Evolutionary conservation across 2,888 invertebrate genomes (phyloP), one percentile per base, ranked within the genome.

Genomic region (Melinopterus prodromus): DNA sequence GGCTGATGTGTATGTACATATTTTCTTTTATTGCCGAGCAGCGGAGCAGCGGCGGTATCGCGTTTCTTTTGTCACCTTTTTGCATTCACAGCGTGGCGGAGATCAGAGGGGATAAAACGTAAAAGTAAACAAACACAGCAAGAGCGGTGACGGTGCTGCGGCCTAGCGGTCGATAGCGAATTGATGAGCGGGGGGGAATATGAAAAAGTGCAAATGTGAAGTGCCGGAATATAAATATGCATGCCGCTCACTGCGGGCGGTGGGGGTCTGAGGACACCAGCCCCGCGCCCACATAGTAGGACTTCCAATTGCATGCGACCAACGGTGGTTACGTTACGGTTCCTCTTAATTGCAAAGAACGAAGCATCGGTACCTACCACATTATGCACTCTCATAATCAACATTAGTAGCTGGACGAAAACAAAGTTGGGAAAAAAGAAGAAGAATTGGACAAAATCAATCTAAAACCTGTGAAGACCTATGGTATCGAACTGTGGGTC

Each of bases 171-270:
- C 83, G 83, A 83, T 83, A 82, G 80, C 79, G 82, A 83, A 83
- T 83, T 83, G 83, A 83, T 82, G 83, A 83, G 80, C 79, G 74
- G 80, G 53, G 53, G 53, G 80, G 83, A 81, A 81, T 81, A 83
- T 82, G 81, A 83, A 83, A 83, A 83, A 83, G 82, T 83, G 83
- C 83, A 83, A 82, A 83, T 83, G 83, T 82, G 81, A 83, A 82
- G 81, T 83, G 83, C 83, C 80, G 81, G 53, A 78, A 79, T 83
- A 83, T 83, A 83, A 83, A 83, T 83, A 83, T 83, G 83, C 83
- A 83, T 83, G 83, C 81, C 80, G 35, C 77, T 76, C 16, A 36
- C 69, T 26, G 35, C 74, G n/a, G 16, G 15, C 74, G n/a, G 74
- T 71, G 5, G 53, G 53, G 53, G 53, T 53, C 53, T 53, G 53